Evolutionary conservation across 1,140 invertebrate genomes (phyloP).

Genomic region (Philopotamus ludificatus): DNA sequence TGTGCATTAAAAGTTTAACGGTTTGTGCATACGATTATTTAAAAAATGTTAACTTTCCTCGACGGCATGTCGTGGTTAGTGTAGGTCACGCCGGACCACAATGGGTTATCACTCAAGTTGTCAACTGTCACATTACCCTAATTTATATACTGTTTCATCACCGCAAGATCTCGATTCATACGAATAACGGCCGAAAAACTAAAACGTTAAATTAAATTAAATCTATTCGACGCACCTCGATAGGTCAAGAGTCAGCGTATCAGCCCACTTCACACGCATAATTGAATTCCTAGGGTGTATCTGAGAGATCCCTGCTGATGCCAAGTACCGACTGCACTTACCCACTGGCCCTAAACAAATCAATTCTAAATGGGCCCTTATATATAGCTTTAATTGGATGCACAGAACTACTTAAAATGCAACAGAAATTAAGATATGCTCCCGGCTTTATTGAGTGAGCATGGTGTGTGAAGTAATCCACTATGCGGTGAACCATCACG

Average conservation of each 20-base stretch:
- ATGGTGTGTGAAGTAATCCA: slow-evolving; percentile 19
- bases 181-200: no score
- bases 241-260: neutral
- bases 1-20: no score
- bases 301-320: neutral
- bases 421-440: slow-evolving; percentile 21
- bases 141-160: neutral
- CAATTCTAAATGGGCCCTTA: slow-evolving; percentile 7
- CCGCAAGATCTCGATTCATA: neutral
- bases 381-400: slow-evolving; percentile 20
- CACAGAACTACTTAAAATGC: slow-evolving; percentile 17
- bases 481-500: no score
- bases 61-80: no score
- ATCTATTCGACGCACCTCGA: no score
- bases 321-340: neutral
- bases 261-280: neutral
- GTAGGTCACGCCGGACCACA: neutral
- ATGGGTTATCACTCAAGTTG: neutral
- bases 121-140: neutral
- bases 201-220: no score
- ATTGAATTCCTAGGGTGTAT: slow-evolving; percentile 1
- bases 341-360: neutral
- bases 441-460: slow-evolving; percentile 11
- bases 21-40: no score
- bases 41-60: no score